Base-by-base conservation (phyloP, 37 sponge, comb jelly and placozoan species). In the Dysidea cf. avara region DNA sequence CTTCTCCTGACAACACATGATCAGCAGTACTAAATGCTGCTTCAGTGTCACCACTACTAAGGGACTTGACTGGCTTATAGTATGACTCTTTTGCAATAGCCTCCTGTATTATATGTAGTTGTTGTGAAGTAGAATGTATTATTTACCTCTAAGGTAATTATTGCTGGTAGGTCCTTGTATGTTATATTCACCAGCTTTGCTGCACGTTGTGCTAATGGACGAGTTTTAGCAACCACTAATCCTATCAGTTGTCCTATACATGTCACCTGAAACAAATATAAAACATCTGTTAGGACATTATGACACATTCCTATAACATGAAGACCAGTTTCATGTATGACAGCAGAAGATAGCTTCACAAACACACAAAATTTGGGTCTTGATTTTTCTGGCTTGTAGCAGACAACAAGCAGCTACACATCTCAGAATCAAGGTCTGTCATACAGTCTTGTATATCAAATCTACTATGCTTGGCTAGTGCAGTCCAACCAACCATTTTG, bases 171-270 rank as follows among this genome's bases (percentile, higher is more conserved):
- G 31, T 88, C 83, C 32, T 81, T 46, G 38, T 93, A 93, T 9
- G 74, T 68, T 9, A 93, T 74, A 32, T 56, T 76, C 7, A 93
- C 94, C 7, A 55, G 26, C 66, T 77, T 85, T 17, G 81, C 86
- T 36, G 90, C 90, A 58, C 77, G 40, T 72, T 85, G 73, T 2
- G 94, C 94, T 21, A 77, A 54, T 24, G 62, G 35, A 33, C 82
- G 69, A 28, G 64, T 65, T 9, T 68, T 57, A 11, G 94, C 94
- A 28, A 93, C 39, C 1, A 93, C 73, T 25, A 93, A 25, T 12
- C 86, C 94, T 48, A 93, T 89, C 24, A 93, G 17, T 39, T 93
- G 94, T n/a, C 94, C 94, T 52, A 78, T 17, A 38, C 46, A 64
- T 4, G 53, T 72, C 39, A 93, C 85, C n/a, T n/a, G 13, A 70